Conservation (phyloP, 2,113 vertebrate genomes). For the Psilopogon haemacephalus region DNA sequence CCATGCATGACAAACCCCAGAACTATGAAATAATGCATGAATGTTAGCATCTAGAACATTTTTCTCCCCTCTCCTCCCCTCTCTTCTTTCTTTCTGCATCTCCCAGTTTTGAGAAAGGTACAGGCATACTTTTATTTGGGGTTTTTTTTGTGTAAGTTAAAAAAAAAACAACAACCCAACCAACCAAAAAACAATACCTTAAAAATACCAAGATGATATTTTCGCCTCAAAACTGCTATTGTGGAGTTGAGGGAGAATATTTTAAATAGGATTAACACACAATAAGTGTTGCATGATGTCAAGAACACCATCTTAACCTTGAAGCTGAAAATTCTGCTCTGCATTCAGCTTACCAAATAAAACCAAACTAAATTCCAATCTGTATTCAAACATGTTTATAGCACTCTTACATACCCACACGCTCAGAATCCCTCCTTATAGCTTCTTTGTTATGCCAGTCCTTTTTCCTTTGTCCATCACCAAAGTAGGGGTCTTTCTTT, state of each 20-base stretch:
- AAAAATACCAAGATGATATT: neutral
- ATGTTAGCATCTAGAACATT: rapidly evolving
- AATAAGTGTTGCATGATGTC: neutral
- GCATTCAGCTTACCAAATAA: neutral
- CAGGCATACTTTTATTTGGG: rapidly evolving
- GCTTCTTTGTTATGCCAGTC: slow-evolving; percentile 92
- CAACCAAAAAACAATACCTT: neutral
- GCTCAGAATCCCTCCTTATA: slow-evolving; percentile 83
- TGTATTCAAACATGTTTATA: neutral
- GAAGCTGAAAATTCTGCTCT: neutral
- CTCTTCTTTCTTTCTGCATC: neutral
- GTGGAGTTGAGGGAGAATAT: neutral
- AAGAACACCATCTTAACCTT: neutral
- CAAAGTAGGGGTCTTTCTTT: slow-evolving; percentile 72
- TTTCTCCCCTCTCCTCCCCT: neutral
- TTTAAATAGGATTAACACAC: neutral
- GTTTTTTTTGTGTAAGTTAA: neutral
- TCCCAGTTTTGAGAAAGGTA: neutral
- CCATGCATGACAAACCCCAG: neutral
- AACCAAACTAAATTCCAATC: neutral
- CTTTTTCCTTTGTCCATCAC: slow-evolving; percentile 76
- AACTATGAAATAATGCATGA: neutral
- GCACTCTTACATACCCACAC: slow-evolving; percentile 77
- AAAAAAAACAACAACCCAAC: neutral
- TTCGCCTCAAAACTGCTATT: neutral